Conservation (phyloP, 1,140 invertebrate species). For the Psilanteris sp. region DNA sequence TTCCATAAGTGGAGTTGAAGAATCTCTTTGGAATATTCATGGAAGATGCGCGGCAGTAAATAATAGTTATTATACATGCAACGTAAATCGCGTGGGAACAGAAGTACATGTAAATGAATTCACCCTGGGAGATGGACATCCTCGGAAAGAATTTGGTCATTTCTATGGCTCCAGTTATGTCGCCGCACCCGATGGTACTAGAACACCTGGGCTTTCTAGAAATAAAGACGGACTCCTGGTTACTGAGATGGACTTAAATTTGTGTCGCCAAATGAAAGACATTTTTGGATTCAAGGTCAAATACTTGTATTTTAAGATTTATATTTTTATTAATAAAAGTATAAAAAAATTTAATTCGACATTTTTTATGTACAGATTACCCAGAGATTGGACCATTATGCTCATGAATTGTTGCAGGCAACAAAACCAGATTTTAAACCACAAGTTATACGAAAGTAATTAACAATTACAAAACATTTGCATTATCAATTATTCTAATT, state of each 20-base stretch:
- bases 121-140: constrained; percentile 95
- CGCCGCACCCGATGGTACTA: constrained; percentile 94
- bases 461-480: too few species aligned
- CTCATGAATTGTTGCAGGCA: constrained; percentile 85
- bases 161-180: constrained; percentile 99
- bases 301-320: constrained; percentile 4
- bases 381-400: constrained; percentile 95
- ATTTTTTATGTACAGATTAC: constrained; percentile 97
- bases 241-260: constrained; percentile 94
- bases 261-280: constrained; percentile 97
- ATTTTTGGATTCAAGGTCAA: constrained; percentile 94
- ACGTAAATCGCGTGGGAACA: constrained; percentile 97
- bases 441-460: constrained; percentile 82
- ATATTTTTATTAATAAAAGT: too few species aligned
- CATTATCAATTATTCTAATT: too few species aligned
- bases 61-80: constrained; percentile 96
- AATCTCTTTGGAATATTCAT: constrained; percentile 97
- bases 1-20: constrained; percentile 90
- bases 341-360: too few species aligned
- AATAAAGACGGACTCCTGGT: constrained; percentile 94
- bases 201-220: constrained; percentile 94
- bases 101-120: constrained; percentile 95
- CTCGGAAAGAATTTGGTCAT: constrained; percentile 96
- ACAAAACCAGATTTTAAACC: constrained; percentile 86
- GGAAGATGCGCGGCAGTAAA: constrained; percentile 98